phyloP scores from a whole-genome alignment of 2,888 invertebrate species.

The Steinernema hermaphroditum region DNA sequence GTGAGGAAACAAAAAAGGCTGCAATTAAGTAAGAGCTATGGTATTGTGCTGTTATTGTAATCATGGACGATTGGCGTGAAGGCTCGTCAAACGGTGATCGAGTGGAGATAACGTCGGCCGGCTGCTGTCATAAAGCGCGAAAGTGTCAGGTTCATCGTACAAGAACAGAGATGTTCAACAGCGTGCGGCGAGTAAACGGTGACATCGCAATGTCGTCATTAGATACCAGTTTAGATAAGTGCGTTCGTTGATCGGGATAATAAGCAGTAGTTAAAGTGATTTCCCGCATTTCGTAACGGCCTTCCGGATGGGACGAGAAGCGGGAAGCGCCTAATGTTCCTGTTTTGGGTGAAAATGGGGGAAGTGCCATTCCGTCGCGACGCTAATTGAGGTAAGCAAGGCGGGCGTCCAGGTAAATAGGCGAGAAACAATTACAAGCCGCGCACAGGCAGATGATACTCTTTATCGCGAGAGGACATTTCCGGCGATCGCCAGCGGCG shows the following conservation, averaged over 20 bases:
- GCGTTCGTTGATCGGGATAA: neutral
- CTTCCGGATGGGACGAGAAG: neutral
- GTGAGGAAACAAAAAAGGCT: neutral
- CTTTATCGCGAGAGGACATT: too few relatives aligned
- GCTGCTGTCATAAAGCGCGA: too few relatives aligned
- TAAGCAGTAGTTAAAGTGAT: too few relatives aligned
- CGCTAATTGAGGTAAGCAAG: neutral
- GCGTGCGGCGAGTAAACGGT: neutral
- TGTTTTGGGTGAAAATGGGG: neutral
- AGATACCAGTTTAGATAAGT: conserved; percentile 14
- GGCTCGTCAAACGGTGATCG: too few relatives aligned
- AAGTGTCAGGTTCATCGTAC: too few relatives aligned
- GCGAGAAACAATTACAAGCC: neutral
- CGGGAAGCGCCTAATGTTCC: too few relatives aligned
- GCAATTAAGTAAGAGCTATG: neutral
- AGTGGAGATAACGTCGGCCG: neutral
- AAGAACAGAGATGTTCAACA: too few relatives aligned
- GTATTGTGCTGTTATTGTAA: neutral
- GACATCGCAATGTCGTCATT: neutral
- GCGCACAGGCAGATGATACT: neutral
- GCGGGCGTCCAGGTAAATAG: neutral
- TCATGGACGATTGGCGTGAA: too few relatives aligned
- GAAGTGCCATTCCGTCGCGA: neutral
- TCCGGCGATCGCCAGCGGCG: too few relatives aligned
- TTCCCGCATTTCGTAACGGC: neutral